Conservation (phyloP, 2,113 vertebrate genomes). For the Phaethon lepturus region DNA sequence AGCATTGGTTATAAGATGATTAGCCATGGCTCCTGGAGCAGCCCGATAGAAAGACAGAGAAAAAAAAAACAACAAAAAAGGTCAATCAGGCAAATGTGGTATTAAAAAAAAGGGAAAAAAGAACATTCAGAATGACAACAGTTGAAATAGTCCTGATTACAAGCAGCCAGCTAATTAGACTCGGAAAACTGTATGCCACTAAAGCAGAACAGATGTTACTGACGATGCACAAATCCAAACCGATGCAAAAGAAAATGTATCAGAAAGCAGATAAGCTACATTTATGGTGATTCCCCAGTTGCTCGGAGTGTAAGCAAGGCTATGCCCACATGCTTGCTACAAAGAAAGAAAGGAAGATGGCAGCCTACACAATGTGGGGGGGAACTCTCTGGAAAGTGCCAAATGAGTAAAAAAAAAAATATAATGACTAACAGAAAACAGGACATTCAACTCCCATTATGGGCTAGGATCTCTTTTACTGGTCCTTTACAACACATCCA, state of each 20-base stretch:
- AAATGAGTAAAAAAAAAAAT: slow-evolving; percentile 40
- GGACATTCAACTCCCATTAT: slow-evolving; percentile 48
- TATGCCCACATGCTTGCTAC: slow-evolving; percentile 75
- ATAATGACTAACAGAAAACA: slow-evolving; percentile 67
- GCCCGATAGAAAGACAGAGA: slow-evolving; percentile 92
- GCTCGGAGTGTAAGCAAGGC: slow-evolving; percentile 67
- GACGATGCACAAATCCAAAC: slow-evolving; percentile 69
- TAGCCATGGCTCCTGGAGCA: slow-evolving; percentile 99
- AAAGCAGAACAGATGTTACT: slow-evolving; percentile 77
- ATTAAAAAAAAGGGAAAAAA: slow-evolving; percentile 79
- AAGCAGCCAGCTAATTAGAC: slow-evolving; percentile 79
- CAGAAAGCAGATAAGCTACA: slow-evolving; percentile 64
- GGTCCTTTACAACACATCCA: neutral
- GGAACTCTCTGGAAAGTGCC: slow-evolving; percentile 11
- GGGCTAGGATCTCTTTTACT: neutral
- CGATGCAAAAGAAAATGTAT: slow-evolving; percentile 72
- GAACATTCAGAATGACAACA: slow-evolving; percentile 88
- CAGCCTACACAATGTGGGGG: slow-evolving; percentile 38
- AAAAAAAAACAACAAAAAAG: slow-evolving; percentile 82
- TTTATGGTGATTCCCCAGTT: slow-evolving; percentile 46
- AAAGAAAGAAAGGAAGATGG: slow-evolving; percentile 54
- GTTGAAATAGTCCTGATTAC: slow-evolving; percentile 82
- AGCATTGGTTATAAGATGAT: slow-evolving; percentile 99
- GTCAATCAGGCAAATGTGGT: slow-evolving; percentile 92
- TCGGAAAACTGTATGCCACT: slow-evolving; percentile 70